Percentiles rank a stretch among this genome's conserved stretches.
Evolutionary conservation across 2,888 invertebrate species (phyloP).

Genomic region (Sthenelais limicola): DNA sequence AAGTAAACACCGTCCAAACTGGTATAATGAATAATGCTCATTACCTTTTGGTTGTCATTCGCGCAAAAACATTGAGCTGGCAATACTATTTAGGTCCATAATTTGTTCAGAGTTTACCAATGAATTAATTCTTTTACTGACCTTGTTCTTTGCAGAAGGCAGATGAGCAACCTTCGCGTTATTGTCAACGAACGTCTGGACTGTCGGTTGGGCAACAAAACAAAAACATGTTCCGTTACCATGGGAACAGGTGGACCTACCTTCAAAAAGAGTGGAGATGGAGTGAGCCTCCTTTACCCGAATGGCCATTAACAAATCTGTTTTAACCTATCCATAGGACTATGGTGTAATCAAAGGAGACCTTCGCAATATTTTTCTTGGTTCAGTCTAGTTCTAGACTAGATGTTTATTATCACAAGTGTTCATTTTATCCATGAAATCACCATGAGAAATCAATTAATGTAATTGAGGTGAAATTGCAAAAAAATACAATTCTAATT

Average conservation of each 20-base stretch:
- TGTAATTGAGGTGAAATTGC: too few species aligned
- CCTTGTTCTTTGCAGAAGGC: conserved; percentile 76
- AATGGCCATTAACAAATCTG: conserved; percentile 15
- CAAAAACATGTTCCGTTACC: conserved; percentile 76
- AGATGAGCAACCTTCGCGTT: conserved; percentile 81
- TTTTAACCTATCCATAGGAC: too few species aligned
- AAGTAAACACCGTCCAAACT: not conserved
- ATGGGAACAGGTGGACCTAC: conserved; percentile 63
- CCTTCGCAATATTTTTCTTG: too few species aligned
- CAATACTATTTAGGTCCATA: not conserved
- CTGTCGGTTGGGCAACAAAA: conserved; percentile 89
- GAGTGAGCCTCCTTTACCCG: conserved; percentile 68
- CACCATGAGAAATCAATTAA: too few species aligned
- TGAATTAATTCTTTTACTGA: not conserved
- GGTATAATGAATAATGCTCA: too few species aligned
- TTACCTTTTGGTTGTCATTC: too few species aligned
- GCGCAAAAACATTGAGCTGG: too few species aligned
- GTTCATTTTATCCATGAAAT: too few species aligned
- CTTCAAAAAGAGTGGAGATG: conserved; percentile 69
- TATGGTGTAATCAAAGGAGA: too few species aligned
- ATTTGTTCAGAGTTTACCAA: not conserved
- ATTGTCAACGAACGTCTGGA: conserved; percentile 81
- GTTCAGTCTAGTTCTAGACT: too few species aligned
- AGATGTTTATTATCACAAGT: too few species aligned
- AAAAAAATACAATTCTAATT: too few species aligned